phyloP scores from a whole-genome alignment of 35 echinoderm and acorn worm genomes.

The Diadema setosum region DNA sequence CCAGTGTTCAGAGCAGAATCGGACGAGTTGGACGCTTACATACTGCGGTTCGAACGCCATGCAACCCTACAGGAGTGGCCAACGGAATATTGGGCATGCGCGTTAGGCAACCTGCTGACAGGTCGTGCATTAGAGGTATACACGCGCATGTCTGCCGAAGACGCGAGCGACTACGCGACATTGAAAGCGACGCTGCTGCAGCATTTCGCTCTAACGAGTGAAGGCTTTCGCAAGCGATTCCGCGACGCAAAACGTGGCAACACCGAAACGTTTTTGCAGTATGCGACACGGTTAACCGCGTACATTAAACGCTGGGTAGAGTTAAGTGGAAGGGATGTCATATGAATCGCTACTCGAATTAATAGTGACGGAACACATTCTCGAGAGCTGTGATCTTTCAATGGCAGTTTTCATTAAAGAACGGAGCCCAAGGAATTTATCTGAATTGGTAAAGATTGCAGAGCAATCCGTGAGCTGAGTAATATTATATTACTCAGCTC shows the following conservation, averaged over 20 bases:
- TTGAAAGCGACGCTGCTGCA: conserved; percentile 44
- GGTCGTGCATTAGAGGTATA: conserved; percentile 65
- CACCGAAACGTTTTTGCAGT: not conserved
- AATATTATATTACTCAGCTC: not conserved
- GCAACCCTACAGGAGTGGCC: conserved; percentile 18
- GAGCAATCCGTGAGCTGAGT: conserved; percentile 4
- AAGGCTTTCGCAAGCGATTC: conserved; percentile 50
- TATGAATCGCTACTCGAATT: conserved; percentile 27
- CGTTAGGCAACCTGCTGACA: conserved; percentile 36
- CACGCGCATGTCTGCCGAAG: conserved; percentile 22
- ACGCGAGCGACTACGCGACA: conserved; percentile 43
- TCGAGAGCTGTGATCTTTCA: not conserved
- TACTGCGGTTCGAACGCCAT: conserved; percentile 30
- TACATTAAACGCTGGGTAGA: conserved; percentile 32
- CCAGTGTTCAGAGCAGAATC: conserved; percentile 1
- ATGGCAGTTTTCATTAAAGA: conserved; percentile 31
- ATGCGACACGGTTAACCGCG: not conserved
- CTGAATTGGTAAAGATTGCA: not conserved
- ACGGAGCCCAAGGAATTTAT: not conserved
- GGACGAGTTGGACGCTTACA: conserved; percentile 20
- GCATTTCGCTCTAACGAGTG: conserved; percentile 35
- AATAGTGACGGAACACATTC: conserved; percentile 29
- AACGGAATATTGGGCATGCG: conserved; percentile 16
- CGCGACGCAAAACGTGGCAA: conserved; percentile 4
- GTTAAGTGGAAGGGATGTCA: not conserved